Evolutionary conservation across 2,113 vertebrate species (phyloP).

Genomic region (Grammomys surdaster): DNA sequence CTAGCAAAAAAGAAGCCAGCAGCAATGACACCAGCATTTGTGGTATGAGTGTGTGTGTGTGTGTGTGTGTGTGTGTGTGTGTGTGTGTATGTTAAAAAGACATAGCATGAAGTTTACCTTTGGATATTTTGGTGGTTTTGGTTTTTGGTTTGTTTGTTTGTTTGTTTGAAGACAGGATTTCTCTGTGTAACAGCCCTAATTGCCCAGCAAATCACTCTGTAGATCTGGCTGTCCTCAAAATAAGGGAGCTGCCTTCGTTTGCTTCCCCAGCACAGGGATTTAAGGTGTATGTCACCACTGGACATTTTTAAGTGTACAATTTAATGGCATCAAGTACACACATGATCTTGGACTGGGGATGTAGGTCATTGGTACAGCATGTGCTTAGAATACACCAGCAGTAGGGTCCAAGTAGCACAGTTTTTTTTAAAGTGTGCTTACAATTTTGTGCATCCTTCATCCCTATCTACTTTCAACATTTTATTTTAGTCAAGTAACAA

Average conservation of each 20-base stretch:
- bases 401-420: background rate
- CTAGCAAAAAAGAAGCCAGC: background rate
- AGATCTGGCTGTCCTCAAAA: background rate
- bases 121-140: slow-evolving; percentile 18
- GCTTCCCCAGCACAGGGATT: background rate
- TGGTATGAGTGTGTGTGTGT: too few relatives aligned
- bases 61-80: background rate
- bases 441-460: background rate
- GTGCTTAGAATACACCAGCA: background rate
- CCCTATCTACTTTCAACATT: slow-evolving; percentile 35
- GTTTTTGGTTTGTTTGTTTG: background rate
- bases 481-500: slow-evolving; percentile 10
- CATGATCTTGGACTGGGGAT: background rate
- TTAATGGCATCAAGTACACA: background rate
- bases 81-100: background rate
- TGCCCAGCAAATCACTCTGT: background rate
- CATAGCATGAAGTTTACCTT: background rate
- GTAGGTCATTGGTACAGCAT: background rate
- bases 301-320: slow-evolving; percentile 46
- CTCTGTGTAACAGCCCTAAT: background rate
- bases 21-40: background rate
- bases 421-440: background rate
- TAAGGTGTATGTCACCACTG: background rate
- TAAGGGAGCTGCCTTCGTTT: background rate
- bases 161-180: background rate